Evolutionary conservation across 1,140 invertebrate genomes (phyloP), one percentile per base, ranked within the genome.

Genomic region (Ceratina calcarata): DNA sequence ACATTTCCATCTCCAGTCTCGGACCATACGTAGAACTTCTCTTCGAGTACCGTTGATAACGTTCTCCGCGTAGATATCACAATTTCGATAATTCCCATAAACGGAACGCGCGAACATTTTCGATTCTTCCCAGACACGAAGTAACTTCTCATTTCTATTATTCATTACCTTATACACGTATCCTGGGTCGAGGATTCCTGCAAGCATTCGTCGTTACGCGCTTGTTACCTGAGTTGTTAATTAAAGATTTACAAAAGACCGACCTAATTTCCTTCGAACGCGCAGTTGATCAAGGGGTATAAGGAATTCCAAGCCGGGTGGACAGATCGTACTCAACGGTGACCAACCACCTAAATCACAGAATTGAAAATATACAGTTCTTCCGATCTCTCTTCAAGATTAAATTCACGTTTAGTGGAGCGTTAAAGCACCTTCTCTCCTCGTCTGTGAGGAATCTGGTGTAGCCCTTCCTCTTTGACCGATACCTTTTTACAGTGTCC

Each of bases 281-380:
- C 98, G 93, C 61, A 99, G 93, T 86, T 97, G 95, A 92, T 99
- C 97, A 94, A 98, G 95, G 94, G 94, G 95, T 91, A 96, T 97
- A 93, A 99, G 96, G 95, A 97, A 99, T 94, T 98, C 97, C 94
- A 99, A 96, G 83, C 97, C 98, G 89, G 95, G 97, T 69, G 97
- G 98, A 94, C 96, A 98, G 91, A 95, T 97, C 94, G 92, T 94
- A 91, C 94, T 95, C 86, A 94, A 95, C 93, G 94, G 94, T 78
- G 95, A 96, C 97, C 96, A 98, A 82, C 95, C 96, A 95, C 94
- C 96, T 97, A 90, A 15, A 87, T 84, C 12, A 1, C 32, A 66
- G 18, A 20, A 37, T 55, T 18, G 15, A 72, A 51, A 3, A 12
- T 68, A 3, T 57, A 16, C 15, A 57, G 6, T n/a, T 0, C 1